Percentiles rank a stretch among this genome's conserved stretches.
These are phyloP conservation scores for Choristoneura rosaceana DNA, from an alignment of 2,888 invertebrate species.

Conservation along the genomic window DNA sequence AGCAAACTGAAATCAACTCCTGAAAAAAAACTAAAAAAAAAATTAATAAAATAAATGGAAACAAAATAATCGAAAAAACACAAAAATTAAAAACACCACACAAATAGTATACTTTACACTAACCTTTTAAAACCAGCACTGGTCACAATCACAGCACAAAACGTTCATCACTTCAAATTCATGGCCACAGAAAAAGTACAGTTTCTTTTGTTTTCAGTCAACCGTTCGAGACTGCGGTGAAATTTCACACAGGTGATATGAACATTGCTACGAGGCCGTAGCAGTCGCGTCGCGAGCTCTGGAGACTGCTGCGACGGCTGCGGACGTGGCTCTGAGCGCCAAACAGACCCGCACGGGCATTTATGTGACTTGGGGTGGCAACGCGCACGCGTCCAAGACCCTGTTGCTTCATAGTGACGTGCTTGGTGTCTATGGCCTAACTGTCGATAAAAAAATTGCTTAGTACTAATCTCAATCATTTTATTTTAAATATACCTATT, in stretches of 20 bases:
- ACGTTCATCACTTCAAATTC: conserved; percentile 60
- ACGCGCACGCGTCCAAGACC: conserved; percentile 84
- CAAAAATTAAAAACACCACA: not conserved
- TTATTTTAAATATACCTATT: not conserved
- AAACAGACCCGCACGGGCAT: conserved; percentile 63
- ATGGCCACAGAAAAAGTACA: conserved; percentile 55
- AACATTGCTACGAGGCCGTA: conserved; percentile 62
- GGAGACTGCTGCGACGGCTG: conserved; percentile 62
- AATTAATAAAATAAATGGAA: conserved; percentile 1
- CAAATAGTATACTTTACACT: conserved; percentile 47
- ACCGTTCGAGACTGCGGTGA: conserved; percentile 54
- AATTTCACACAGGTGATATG: conserved; percentile 53
- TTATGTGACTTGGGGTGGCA: conserved; percentile 71
- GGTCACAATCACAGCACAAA: conserved; percentile 54
- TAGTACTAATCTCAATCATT: not conserved
- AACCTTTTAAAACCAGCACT: conserved; percentile 66
- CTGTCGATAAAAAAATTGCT: conserved; percentile 54
- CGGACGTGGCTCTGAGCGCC: conserved; percentile 70
- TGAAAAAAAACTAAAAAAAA: conserved; percentile 19
- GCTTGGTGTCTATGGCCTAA: conserved; percentile 25
- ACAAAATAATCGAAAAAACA: not conserved
- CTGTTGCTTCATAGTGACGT: conserved; percentile 79
- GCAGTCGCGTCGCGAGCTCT: conserved; percentile 50
- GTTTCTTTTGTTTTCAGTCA: conserved; percentile 51
- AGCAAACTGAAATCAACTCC: not conserved